Conservation (phyloP, 2,888 invertebrate genomes). For the Machimus rusticus region DNA sequence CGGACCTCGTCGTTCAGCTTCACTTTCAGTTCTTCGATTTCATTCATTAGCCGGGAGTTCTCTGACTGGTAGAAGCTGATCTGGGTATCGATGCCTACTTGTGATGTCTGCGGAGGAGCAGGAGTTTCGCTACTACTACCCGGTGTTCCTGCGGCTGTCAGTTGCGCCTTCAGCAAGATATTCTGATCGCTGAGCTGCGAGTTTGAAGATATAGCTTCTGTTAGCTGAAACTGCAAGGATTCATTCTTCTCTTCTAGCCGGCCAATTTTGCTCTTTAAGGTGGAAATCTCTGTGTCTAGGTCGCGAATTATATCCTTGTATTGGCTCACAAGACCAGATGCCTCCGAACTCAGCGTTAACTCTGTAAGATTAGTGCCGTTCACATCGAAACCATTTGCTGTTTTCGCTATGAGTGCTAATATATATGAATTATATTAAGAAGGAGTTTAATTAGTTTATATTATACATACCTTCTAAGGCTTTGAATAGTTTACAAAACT, state of each 20-base stretch:
- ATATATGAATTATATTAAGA: slow-evolving; percentile 25
- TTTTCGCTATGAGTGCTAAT: slow-evolving; percentile 66
- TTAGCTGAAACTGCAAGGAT: slow-evolving; percentile 65
- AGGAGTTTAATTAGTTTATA: neutral
- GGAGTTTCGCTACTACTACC: neutral
- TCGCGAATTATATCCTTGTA: slow-evolving; percentile 92
- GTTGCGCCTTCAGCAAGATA: slow-evolving; percentile 79
- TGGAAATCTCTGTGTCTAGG: slow-evolving; percentile 75
- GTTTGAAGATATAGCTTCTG: slow-evolving; percentile 75
- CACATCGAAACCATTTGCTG: slow-evolving; percentile 64
- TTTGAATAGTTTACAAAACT: slow-evolving; percentile 93
- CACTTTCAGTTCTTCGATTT: slow-evolving; percentile 56
- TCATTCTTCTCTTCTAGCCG: slow-evolving; percentile 54
- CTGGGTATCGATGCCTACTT: slow-evolving; percentile 48
- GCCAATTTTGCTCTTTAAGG: slow-evolving; percentile 57
- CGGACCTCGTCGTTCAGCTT: slow-evolving; percentile 55
- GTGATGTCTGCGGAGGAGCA: neutral
- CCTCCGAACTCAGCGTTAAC: slow-evolving; percentile 60
- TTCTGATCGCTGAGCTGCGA: slow-evolving; percentile 86
- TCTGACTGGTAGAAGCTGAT: slow-evolving; percentile 55
- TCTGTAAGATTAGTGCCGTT: slow-evolving; percentile 66
- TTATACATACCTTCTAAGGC: slow-evolving; percentile 70
- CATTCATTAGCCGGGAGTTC: slow-evolving; percentile 58
- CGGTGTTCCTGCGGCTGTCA: slow-evolving; percentile 62
- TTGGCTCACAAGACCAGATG: slow-evolving; percentile 66